A percentile compares a stretch with the other conserved stretches of the same genome.
Conservation (phyloP, 1,140 invertebrate genomes). For the Bombus pyrosoma region DNA sequence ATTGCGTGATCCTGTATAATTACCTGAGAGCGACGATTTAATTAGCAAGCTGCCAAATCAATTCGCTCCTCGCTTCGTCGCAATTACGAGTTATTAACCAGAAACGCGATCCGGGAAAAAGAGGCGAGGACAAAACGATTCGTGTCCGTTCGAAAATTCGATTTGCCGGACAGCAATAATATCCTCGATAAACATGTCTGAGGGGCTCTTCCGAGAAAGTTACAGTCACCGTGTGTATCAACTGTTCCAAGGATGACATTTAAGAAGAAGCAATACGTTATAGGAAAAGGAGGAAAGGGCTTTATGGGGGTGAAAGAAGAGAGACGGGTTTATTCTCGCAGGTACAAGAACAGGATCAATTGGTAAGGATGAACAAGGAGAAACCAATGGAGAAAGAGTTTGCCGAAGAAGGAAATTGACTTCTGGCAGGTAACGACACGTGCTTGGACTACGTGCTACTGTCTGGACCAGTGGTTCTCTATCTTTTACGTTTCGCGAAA, state of each 20-base stretch:
- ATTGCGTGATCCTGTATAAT: not conserved
- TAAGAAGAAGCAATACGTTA: not conserved
- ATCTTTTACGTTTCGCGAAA: too few species aligned
- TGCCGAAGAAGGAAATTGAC: constrained; percentile 73
- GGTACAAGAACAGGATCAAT: not conserved
- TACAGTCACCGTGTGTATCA: not conserved
- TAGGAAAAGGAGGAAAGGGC: not conserved
- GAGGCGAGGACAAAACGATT: too few species aligned
- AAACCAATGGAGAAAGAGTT: constrained; percentile 29
- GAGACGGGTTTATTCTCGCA: not conserved
- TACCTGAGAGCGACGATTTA: not conserved
- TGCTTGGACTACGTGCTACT: constrained; percentile 69
- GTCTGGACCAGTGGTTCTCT: not conserved
- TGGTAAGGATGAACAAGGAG: not conserved
- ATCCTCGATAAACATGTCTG: not conserved
- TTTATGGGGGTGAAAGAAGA: not conserved
- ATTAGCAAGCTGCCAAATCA: not conserved
- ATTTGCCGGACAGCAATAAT: not conserved
- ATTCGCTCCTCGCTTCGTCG: not conserved
- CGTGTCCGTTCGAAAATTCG: not conserved
- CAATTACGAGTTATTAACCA: not conserved
- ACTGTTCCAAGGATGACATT: not conserved
- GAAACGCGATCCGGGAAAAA: not conserved
- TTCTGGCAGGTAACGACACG: constrained; percentile 72
- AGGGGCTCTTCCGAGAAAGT: not conserved